Evolutionary conservation across 2,113 vertebrate genomes (phyloP), one percentile per base, ranked within the genome.

Genomic region (Gymnorhina tibicen): DNA sequence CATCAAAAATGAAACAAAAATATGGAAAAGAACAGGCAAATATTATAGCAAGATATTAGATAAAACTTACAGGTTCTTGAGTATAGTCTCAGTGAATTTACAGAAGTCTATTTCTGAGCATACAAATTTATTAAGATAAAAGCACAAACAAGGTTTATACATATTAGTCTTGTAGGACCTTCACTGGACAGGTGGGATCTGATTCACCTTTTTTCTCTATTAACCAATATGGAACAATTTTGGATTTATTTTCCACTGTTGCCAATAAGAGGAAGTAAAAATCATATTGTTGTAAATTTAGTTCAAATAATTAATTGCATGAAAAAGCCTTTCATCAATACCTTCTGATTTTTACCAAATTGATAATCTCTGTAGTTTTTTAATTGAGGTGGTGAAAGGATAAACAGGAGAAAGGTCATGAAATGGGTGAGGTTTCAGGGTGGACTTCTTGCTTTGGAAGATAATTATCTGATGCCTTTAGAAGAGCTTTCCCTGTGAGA

Each of bases 111-210:
- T 53, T 76, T 91, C 19, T 33, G 19, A 89, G 26, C 49, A 22
- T 49, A 47, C 17, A 69, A 12, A 30, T 50, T 42, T 84, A 55
- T 49, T 64, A 74, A 70, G 21, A 79, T 16, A 73, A 59, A 91
- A 80, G 4, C 4, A 44, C 1, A 46, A 68, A 80, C 1, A 2
- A 52, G 1, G 1, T 33, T 37, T 30, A 47, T 10, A 44, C 1
- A 27, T 1, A 53, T 50, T 24, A 81, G 11, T 41, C 21, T 47
- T 35, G 4, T 18, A 42, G 24, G 11, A 73, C 3, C 5, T 42
- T 73, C 46, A 44, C 12, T 42, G 46, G 60, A 16, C 14, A 74
- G 9, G 6, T 66, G 11, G 3, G 3, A 28, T 39, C 14, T 33
- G 14, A 53, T 78, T 85, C 20, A 56, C 21, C 7, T 37, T 42